These are phyloP conservation scores for Festucalex cinctus DNA, from an alignment of 2,113 vertebrate genomes.

Conservation along the genomic window DNA sequence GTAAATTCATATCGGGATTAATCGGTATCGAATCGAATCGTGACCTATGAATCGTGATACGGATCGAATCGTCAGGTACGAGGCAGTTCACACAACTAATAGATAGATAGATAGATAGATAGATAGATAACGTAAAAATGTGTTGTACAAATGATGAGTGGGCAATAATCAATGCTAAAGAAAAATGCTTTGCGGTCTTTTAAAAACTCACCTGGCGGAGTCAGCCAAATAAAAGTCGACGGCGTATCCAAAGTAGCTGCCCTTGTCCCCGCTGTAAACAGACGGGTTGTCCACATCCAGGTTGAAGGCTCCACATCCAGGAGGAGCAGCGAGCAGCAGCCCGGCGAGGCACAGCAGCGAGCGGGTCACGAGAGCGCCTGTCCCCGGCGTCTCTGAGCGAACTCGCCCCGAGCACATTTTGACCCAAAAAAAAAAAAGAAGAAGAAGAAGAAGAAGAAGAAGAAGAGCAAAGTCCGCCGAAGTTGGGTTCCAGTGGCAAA, in stretches of 20 bases:
- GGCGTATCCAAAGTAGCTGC: conserved; percentile 87
- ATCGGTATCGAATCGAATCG: no score
- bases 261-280: conserved; percentile 76
- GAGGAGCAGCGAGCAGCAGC: conserved; percentile 53
- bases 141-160: not conserved
- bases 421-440: conserved; percentile 1
- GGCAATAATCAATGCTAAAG: no score
- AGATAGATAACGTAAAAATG: not conserved
- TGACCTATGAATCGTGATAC: no score
- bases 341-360: conserved; percentile 43
- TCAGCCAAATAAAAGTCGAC: conserved; percentile 86
- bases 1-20: no score
- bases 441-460: no score
- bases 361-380: conserved; percentile 13
- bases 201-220: conserved; percentile 73
- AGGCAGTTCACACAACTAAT: no score
- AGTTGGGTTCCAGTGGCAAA: conserved; percentile 7
- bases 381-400: conserved; percentile 49
- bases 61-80: no score
- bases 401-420: conserved; percentile 54
- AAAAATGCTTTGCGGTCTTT: not conserved
- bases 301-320: conserved; percentile 78
- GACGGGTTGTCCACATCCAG: conserved; percentile 80
- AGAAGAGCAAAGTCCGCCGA: conserved; percentile 19
- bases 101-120: not conserved